Evolutionary conservation across 1,140 invertebrate genomes (phyloP).

Genomic region (Trichonephila clavipes): DNA sequence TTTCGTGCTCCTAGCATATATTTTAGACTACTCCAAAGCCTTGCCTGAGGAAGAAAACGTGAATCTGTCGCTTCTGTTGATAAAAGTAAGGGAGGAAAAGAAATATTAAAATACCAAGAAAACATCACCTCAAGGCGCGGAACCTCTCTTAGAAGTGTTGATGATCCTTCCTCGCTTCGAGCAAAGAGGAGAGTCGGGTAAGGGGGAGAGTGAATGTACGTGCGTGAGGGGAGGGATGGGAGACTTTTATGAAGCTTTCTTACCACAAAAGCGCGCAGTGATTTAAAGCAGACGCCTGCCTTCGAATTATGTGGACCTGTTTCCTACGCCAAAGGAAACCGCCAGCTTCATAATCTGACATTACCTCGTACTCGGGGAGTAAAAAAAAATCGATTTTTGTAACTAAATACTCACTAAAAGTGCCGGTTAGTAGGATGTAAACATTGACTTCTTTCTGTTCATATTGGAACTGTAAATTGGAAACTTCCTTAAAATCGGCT

Average conservation of each 20-base stretch:
- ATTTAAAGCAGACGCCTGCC: conserved; percentile 66
- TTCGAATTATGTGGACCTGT: conserved; percentile 69
- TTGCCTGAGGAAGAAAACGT: background rate
- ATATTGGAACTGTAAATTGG: too few species aligned
- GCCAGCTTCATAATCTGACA: conserved; percentile 46
- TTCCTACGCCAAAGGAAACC: conserved; percentile 53
- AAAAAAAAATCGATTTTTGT: background rate
- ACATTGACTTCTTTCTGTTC: too few species aligned
- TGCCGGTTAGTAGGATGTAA: too few species aligned
- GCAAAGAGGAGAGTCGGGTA: background rate
- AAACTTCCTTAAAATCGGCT: too few species aligned
- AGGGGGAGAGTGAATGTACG: conserved; percentile 30
- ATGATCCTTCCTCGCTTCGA: conserved; percentile 23
- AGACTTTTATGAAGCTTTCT: conserved; percentile 49
- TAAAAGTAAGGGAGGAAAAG: background rate
- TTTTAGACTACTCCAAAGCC: background rate
- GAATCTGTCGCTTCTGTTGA: conserved; percentile 10
- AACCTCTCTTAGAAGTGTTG: conserved; percentile 51
- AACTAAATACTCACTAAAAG: too few species aligned
- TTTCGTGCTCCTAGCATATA: background rate
- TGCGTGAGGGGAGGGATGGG: conserved; percentile 14
- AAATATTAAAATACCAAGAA: conserved; percentile 17
- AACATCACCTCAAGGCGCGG: conserved; percentile 50
- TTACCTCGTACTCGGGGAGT: background rate
- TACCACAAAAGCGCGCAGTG: conserved; percentile 55